Evolutionary conservation across 2,113 vertebrate genomes (phyloP).

Genomic region (Odontesthes bonariensis): DNA sequence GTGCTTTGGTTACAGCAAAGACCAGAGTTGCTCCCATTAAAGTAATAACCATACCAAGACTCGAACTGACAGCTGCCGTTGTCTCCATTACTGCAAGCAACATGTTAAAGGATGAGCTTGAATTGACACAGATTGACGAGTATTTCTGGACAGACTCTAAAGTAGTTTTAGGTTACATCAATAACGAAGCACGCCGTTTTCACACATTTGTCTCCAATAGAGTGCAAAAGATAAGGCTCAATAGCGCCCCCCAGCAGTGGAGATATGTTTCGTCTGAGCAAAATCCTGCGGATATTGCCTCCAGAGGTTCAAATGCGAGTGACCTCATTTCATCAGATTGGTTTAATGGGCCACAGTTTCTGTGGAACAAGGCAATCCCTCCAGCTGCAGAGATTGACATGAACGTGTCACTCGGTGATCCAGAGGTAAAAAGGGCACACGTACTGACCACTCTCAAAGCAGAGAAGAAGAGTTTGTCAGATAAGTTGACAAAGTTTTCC

Average conservation of each 20-base stretch:
- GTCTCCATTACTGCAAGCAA: neutral
- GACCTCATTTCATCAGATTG: neutral
- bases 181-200: neutral
- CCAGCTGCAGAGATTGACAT: neutral
- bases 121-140: neutral
- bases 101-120: conserved; percentile 1
- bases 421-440: conserved; percentile 1
- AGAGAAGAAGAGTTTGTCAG: neutral
- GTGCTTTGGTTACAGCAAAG: conserved; percentile 11
- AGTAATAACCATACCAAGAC: neutral
- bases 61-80: no score
- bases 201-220: conserved; percentile 5
- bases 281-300: conserved; percentile 1
- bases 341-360: neutral
- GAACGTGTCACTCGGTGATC: neutral
- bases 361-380: neutral
- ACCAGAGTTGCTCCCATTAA: conserved; percentile 10
- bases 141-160: conserved; percentile 12
- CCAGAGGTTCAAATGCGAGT: neutral
- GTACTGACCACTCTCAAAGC: neutral
- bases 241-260: neutral
- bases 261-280: neutral
- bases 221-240: neutral
- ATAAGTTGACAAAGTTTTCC: neutral
- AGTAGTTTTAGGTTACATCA: neutral